A percentile compares a stretch with the other conserved stretches of the same genome.
Evolutionary conservation across 2,888 invertebrate genomes (phyloP).

Genomic region (Tetramorium bicarinatum): DNA sequence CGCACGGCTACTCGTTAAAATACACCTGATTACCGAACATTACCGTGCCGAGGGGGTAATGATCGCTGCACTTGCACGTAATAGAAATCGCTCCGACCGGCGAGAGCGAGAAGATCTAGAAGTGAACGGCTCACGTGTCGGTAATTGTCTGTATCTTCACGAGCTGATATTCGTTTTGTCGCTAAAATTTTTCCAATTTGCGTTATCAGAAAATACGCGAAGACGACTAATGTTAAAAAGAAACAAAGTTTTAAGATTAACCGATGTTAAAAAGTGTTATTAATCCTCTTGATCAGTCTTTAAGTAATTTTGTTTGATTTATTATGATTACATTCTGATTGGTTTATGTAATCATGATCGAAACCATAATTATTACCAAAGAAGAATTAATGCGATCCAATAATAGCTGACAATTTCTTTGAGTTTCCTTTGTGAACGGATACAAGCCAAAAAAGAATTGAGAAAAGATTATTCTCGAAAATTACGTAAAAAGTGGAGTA

Average conservation of each 20-base stretch:
- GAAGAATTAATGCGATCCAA: not conserved
- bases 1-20: slow-evolving; percentile 73
- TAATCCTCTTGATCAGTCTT: not conserved
- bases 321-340: not conserved
- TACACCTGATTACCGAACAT: slow-evolving; percentile 74
- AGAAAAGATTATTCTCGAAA: not conserved
- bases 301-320: not conserved
- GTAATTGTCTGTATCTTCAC: slow-evolving; percentile 4
- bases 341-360: too few relatives aligned
- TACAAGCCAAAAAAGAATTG: not conserved
- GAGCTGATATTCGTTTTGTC: not conserved
- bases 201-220: not conserved
- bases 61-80: slow-evolving; percentile 70
- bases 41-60: slow-evolving; percentile 69
- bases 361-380: not conserved
- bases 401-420: slow-evolving; percentile 49
- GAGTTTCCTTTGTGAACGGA: slow-evolving; percentile 4
- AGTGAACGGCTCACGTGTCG: slow-evolving; percentile 31
- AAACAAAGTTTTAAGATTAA: not conserved
- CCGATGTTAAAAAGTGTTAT: not conserved
- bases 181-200: slow-evolving; percentile 3
- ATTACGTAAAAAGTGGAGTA: not conserved
- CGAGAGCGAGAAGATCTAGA: slow-evolving; percentile 44
- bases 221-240: not conserved
- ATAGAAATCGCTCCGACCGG: slow-evolving; percentile 68